phyloP scores from a whole-genome alignment of 1,140 invertebrate genomes.

The Tetragonula clypearis region DNA sequence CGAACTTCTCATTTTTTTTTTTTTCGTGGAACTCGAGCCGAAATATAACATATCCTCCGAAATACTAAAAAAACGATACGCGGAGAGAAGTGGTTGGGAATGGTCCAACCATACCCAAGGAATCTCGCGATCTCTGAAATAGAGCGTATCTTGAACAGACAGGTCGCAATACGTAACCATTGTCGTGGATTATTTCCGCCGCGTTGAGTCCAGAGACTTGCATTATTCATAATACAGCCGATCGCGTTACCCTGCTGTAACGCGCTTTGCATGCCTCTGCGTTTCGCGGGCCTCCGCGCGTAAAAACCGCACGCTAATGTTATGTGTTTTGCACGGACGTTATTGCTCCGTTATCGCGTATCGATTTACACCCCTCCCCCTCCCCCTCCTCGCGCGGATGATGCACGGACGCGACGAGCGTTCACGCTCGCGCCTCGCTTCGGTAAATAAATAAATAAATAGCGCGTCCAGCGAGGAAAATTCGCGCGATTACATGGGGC shows the following conservation, averaged over 20 bases:
- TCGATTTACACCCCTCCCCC: conserved; percentile 16
- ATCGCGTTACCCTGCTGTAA: conserved; percentile 35
- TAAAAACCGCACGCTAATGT: conserved; percentile 53
- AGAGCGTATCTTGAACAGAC: conserved; percentile 1
- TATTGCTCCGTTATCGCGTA: conserved; percentile 35
- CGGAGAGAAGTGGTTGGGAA: background rate
- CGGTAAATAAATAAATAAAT: conserved; percentile 6
- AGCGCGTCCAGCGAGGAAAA: background rate
- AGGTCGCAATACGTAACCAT: background rate
- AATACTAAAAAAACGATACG: background rate
- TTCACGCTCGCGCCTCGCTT: background rate
- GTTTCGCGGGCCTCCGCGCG: conserved; percentile 12
- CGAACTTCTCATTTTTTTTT: too few species aligned
- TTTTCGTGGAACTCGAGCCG: background rate
- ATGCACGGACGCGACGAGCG: conserved; percentile 15
- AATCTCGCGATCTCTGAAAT: background rate
- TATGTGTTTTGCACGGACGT: conserved; percentile 47
- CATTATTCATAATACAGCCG: conserved; percentile 50
- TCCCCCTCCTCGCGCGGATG: background rate
- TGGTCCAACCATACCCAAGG: background rate
- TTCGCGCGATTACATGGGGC: too few species aligned
- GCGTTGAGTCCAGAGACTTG: conserved; percentile 6
- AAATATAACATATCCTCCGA: background rate
- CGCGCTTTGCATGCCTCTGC: conserved; percentile 37
- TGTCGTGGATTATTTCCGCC: background rate